These are phyloP conservation scores for Sula dactylatra DNA, from an alignment of 2,113 vertebrate species.

Conservation along the genomic window DNA sequence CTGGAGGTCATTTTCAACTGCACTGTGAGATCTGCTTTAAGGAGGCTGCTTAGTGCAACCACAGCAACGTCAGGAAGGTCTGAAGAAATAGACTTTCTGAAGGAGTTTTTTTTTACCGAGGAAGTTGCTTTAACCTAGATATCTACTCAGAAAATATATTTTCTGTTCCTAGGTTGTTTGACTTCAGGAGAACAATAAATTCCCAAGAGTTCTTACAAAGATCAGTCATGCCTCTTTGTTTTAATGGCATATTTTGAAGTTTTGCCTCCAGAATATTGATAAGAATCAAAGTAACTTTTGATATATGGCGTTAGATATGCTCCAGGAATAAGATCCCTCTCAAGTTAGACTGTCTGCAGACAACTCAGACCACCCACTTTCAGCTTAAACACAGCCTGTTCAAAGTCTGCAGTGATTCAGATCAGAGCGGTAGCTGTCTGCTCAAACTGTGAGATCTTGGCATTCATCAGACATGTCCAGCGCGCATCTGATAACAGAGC, in stretches of 20 bases:
- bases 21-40: background rate
- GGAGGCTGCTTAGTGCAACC: background rate
- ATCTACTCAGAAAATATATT: slow-evolving; percentile 20
- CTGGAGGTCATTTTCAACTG: slow-evolving; percentile 9
- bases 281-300: slow-evolving; percentile 69
- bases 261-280: slow-evolving; percentile 57
- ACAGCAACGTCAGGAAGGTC: background rate
- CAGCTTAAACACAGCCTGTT: slow-evolving; percentile 36
- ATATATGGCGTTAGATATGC: slow-evolving; percentile 53
- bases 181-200: slow-evolving; percentile 35
- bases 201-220: slow-evolving; percentile 30
- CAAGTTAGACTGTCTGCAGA: slow-evolving; percentile 61
- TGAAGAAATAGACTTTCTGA: background rate
- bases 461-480: slow-evolving; percentile 47
- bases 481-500: background rate
- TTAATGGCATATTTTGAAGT: slow-evolving; percentile 58
- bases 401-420: slow-evolving; percentile 33
- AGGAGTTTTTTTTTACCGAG: background rate
- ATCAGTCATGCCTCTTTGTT: slow-evolving; percentile 51
- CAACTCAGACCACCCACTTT: slow-evolving; percentile 62
- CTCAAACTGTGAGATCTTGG: slow-evolving; percentile 33
- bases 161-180: slow-evolving; percentile 34
- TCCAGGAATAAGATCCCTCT: slow-evolving; percentile 60
- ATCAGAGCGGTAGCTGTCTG: slow-evolving; percentile 55
- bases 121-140: slow-evolving; percentile 27